Evolutionary conservation across 2,888 invertebrate species (phyloP), one percentile per base, ranked within the genome.

Genomic region (Nephrocerus scutellatus): DNA sequence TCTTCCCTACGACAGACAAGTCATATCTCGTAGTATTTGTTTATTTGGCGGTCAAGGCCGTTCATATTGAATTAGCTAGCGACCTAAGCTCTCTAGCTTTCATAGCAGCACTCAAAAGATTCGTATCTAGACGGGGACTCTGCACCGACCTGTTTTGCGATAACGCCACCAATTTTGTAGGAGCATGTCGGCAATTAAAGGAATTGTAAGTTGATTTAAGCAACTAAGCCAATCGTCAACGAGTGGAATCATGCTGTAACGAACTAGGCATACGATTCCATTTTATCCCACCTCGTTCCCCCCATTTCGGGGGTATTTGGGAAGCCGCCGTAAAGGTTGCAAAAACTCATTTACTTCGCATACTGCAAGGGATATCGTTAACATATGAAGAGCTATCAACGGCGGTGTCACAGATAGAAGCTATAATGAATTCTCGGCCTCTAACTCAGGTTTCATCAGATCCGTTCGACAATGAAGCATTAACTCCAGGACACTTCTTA

Each of bases 61-160:
- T 47, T 6, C 48, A 48, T 14, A 10, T 49, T 1, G 49, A 49
- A 41, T 18, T 46, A 5, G 47, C 47, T 5, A 35, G 36, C 5
- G 46, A 43, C 8, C 22, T 51, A 3, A 42, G 46, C 14, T 23
- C 42, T 1, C 33, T 41, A n/a, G 46, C 35, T 2, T n/a, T n/a
- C n/a, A n/a, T n/a, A n/a, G n/a, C n/a, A n/a, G n/a, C n/a, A n/a
- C n/a, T n/a, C n/a, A n/a, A n/a, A n/a, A n/a, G n/a, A n/a, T n/a
- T n/a, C n/a, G n/a, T n/a, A n/a, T n/a, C n/a, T n/a, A n/a, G n/a
- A n/a, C n/a, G n/a, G n/a, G n/a, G n/a, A n/a, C n/a, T n/a, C n/a
- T n/a, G n/a, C n/a, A n/a, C n/a, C n/a, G n/a, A n/a, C n/a, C n/a
- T n/a, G n/a, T n/a, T n/a, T n/a, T n/a, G n/a, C n/a, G n/a, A n/a